These are phyloP conservation scores for Ochotona princeps DNA, from an alignment of 2,113 vertebrate genomes.

Conservation along the genomic window DNA sequence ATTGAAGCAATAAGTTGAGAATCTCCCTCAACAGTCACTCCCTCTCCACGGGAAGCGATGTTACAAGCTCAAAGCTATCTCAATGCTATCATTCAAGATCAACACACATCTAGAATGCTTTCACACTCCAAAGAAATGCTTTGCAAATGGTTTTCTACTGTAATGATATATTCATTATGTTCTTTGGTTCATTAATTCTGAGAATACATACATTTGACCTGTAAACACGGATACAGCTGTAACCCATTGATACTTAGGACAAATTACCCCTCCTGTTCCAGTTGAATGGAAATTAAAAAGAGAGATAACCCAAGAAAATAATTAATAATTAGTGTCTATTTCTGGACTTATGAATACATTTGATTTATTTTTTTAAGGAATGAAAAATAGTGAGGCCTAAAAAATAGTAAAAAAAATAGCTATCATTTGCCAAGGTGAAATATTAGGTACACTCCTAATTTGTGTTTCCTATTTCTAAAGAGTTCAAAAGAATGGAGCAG, in stretches of 20 bases:
- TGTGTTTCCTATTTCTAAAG: not conserved
- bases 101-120: not conserved
- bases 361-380: not conserved
- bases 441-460: not conserved
- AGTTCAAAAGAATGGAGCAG: constrained; percentile 12
- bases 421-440: not conserved
- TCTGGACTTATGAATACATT: not conserved
- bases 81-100: not conserved
- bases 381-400: not conserved
- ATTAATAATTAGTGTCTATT: not conserved
- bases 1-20: constrained; percentile 4
- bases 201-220: not conserved
- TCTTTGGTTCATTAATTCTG: not conserved
- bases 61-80: not conserved
- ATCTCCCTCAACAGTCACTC: not conserved
- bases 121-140: not conserved
- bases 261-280: not conserved
- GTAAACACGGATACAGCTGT: not conserved
- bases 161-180: not conserved
- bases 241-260: not conserved
- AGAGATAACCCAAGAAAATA: not conserved
- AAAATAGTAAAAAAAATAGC: not conserved
- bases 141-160: not conserved
- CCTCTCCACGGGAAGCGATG: not conserved
- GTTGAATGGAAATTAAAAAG: not conserved